Base-by-base conservation (phyloP, 2,888 invertebrate genomes). In the Harmothoe impar region DNA sequence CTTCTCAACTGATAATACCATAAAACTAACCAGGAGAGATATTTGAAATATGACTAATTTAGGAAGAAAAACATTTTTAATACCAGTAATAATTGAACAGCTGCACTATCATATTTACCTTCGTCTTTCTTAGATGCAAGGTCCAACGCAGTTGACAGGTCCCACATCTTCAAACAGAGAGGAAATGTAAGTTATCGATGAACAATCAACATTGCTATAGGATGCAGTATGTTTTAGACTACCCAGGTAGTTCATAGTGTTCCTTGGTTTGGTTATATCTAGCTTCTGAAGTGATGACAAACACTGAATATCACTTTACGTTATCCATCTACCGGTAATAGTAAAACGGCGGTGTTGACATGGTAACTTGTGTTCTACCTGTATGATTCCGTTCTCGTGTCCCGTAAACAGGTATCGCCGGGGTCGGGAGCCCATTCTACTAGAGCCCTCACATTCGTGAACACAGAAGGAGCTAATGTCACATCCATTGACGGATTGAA, bases 371-470 rank as follows among this genome's bases (percentile, higher is more conserved):
- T 52, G 54, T 52, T 17, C 17, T 52, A 92, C 95, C 94, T 95
- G 95, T 85, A 95, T 93, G 68, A 94, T 94, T 51, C 96, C 96
- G 92, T 95, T 95, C 33, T 94, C 93, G 92, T 96, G 96, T 0
- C 96, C 96, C 12, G 96, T 95, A 93, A 95, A 96, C 72, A 95
- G 93, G 91, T 95, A 95, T 78, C 99, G 96, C 5, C 98, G 96
- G 12, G 98, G 98, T 89, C 98, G 96, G 17, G 98, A 98, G 0
- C 98, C 98, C 98, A 98, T 98, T 25, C 99, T 97, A 94, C 98
- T 98, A 0, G 99, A 98, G 0, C 99, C 99, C 96, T 99, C 99
- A 96, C 99, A 99, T 96, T 99, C 99, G 94, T 99, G 99, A 20
- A 99, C 98, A 95, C 98, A 98, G 96, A 99, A 99, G 25, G 99